Conservation (phyloP, 2,797 vertebrate genomes). For the Neosalanx taihuensis region DNA sequence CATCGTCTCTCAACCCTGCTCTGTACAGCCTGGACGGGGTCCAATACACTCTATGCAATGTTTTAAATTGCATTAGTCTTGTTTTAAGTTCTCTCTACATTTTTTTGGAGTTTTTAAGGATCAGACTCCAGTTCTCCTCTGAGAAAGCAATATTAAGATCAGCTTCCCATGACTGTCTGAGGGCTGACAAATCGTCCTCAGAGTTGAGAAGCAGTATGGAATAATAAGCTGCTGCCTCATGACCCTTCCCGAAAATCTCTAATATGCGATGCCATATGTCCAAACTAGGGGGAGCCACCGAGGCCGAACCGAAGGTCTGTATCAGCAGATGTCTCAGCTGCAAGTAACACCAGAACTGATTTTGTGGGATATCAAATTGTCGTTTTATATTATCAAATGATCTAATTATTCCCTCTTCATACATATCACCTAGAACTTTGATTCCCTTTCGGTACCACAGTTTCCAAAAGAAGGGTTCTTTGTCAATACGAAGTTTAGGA, state of each 20-base stretch:
- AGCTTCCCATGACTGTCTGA: background rate
- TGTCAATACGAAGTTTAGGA: background rate
- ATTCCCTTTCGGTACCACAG: background rate
- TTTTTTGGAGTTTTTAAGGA: background rate
- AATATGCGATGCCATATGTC: background rate
- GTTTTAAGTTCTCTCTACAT: background rate
- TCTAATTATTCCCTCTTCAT: background rate
- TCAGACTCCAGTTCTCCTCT: background rate
- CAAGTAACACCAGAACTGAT: background rate
- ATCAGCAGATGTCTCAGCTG: conserved; percentile 6
- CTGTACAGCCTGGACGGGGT: background rate
- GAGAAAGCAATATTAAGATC: conserved; percentile 2
- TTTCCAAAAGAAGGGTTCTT: background rate
- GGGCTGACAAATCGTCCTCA: background rate
- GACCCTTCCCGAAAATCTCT: background rate
- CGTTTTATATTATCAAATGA: conserved; percentile 1
- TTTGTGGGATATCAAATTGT: background rate
- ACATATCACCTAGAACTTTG: background rate
- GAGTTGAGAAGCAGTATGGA: background rate
- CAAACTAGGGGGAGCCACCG: conserved; percentile 2
- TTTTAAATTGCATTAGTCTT: background rate
- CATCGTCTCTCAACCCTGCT: background rate
- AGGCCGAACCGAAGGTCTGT: conserved; percentile 2
- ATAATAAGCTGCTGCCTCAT: conserved; percentile 1
- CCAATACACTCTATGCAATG: background rate